phyloP scores from a whole-genome alignment of 2,113 vertebrate species.

The Elgaria multicarinata region DNA sequence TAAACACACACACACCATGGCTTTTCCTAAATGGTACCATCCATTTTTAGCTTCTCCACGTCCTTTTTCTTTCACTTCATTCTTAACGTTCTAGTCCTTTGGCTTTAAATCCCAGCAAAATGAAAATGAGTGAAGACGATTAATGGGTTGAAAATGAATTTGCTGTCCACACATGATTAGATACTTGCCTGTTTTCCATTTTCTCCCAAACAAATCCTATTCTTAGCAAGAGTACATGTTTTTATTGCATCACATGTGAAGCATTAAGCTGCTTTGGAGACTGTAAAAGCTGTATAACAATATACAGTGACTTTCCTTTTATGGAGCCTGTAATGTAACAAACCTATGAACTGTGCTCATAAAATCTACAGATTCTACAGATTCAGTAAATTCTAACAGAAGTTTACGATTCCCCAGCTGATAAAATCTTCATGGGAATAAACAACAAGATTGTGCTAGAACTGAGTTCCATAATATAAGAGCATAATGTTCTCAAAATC shows the following conservation, averaged over 20 bases:
- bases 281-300: background rate
- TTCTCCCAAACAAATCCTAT: constrained; percentile 11
- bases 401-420: constrained; percentile 1
- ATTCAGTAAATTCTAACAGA: constrained; percentile 26
- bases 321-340: constrained; percentile 12
- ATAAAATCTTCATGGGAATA: constrained; percentile 22
- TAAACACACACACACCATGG: background rate
- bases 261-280: constrained; percentile 14
- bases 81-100: background rate
- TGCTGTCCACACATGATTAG: constrained; percentile 20
- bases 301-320: constrained; percentile 20
- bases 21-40: background rate
- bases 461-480: background rate
- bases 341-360: constrained; percentile 20
- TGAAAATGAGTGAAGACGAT: constrained; percentile 18
- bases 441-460: constrained; percentile 1
- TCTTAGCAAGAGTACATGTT: background rate
- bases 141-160: constrained; percentile 9
- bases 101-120: constrained; percentile 17
- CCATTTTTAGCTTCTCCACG: background rate
- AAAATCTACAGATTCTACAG: constrained; percentile 22
- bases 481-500: background rate
- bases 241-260: constrained; percentile 36
- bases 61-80: background rate
- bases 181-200: constrained; percentile 14